Conservation (phyloP, 2,888 invertebrate genomes). For the Mamestra brassicae region DNA sequence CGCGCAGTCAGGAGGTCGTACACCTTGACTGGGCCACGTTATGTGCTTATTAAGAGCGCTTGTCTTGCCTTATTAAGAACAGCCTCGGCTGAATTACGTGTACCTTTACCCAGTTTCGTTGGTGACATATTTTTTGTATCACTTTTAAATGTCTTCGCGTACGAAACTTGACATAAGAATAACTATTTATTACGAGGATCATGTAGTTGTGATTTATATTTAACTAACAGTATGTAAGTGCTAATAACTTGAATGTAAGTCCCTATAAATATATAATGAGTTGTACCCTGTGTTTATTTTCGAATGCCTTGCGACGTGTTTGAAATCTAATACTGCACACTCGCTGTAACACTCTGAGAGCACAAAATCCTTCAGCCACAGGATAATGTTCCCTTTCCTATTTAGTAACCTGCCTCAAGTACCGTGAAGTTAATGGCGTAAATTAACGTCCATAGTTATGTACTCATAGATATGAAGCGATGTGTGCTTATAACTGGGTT, state of each 20-base stretch:
- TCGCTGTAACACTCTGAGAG: slow-evolving; percentile 32
- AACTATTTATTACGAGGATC: slow-evolving; percentile 93
- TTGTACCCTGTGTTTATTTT: slow-evolving; percentile 68
- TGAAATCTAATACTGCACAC: slow-evolving; percentile 59
- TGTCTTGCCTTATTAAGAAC: slow-evolving; percentile 87
- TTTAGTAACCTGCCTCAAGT: slow-evolving; percentile 36
- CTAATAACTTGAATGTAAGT: slow-evolving; percentile 58
- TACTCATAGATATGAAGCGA: slow-evolving; percentile 40
- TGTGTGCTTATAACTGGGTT: slow-evolving; percentile 71
- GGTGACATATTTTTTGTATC: slow-evolving; percentile 78
- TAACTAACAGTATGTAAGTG: slow-evolving; percentile 73
- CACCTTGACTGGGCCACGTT: slow-evolving; percentile 86
- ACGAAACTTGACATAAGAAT: slow-evolving; percentile 92
- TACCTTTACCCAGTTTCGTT: slow-evolving; percentile 86
- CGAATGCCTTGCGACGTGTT: slow-evolving; percentile 55
- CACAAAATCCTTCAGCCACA: slow-evolving; percentile 49
- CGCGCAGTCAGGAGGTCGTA: slow-evolving; percentile 79
- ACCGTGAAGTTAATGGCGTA: slow-evolving; percentile 45
- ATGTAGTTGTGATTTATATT: slow-evolving; percentile 92
- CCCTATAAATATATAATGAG: slow-evolving; percentile 66
- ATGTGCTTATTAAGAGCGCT: slow-evolving; percentile 83
- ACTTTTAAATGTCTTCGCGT: slow-evolving; percentile 91
- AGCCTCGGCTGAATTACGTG: slow-evolving; percentile 85
- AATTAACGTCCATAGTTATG: slow-evolving; percentile 40
- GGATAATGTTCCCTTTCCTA: slow-evolving; percentile 48